phyloP scores from a whole-genome alignment of 2,888 invertebrate species.

The Drosophila barbarae region DNA sequence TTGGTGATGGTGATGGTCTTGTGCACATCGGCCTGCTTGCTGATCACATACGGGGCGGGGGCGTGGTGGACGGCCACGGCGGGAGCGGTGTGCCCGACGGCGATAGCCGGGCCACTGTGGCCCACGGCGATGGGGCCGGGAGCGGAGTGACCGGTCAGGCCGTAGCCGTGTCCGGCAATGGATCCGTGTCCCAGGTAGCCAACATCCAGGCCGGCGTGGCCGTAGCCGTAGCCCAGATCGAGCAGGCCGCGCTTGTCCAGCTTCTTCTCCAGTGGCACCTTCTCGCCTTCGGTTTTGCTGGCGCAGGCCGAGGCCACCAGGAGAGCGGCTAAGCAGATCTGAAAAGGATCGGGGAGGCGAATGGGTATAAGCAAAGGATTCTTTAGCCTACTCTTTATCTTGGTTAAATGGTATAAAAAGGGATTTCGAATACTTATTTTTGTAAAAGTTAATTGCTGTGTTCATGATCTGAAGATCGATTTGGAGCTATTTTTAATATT shows the following conservation, averaged over 20 bases:
- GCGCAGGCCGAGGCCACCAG: slow-evolving; percentile 85
- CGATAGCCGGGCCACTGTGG: slow-evolving; percentile 75
- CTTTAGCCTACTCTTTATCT: background rate
- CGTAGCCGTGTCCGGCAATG: slow-evolving; percentile 79
- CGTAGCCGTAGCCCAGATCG: slow-evolving; percentile 90
- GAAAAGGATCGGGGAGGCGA: slow-evolving; percentile 51
- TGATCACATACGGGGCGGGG: slow-evolving; percentile 74
- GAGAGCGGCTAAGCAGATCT: slow-evolving; percentile 88
- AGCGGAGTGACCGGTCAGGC: slow-evolving; percentile 66
- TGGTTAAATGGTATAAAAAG: background rate
- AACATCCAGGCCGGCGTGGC: slow-evolving; percentile 86
- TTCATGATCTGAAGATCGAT: too few species aligned
- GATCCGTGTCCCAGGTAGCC: slow-evolving; percentile 86
- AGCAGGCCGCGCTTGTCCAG: slow-evolving; percentile 90
- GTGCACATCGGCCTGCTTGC: slow-evolving; percentile 82
- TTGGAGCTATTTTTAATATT: too few species aligned
- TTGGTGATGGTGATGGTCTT: slow-evolving; percentile 87
- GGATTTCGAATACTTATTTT: too few species aligned
- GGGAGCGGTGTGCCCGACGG: slow-evolving; percentile 58
- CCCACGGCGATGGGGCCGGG: slow-evolving; percentile 71
- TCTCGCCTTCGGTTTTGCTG: slow-evolving; percentile 82
- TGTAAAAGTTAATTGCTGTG: too few species aligned
- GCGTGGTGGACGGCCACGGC: slow-evolving; percentile 67
- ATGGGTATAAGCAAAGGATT: background rate
- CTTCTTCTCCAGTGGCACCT: slow-evolving; percentile 86